Evolutionary conservation across 1,140 invertebrate species (phyloP).

Genomic region (Hesperophylax magnus): DNA sequence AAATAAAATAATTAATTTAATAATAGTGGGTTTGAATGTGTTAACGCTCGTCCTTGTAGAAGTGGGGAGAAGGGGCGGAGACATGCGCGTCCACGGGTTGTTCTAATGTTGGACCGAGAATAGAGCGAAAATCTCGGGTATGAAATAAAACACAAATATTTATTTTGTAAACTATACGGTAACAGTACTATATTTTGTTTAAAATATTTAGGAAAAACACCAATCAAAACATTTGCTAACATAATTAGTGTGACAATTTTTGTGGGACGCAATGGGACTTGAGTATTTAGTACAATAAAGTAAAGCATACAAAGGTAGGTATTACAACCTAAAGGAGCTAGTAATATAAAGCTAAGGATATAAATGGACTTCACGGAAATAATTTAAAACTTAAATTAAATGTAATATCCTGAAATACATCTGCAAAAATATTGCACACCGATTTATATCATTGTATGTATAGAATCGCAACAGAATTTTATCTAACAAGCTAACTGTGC

Average conservation of each 20-base stretch:
- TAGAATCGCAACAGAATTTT: not conserved
- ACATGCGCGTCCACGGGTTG: too few species aligned
- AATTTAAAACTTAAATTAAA: too few species aligned
- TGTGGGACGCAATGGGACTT: slow-evolving; percentile 58
- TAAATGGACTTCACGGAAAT: not conserved
- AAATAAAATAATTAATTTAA: too few species aligned
- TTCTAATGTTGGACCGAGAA: too few species aligned
- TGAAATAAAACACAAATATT: slow-evolving; percentile 48
- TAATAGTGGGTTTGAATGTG: too few species aligned
- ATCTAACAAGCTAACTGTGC: slow-evolving; percentile 32
- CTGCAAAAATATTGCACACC: too few species aligned
- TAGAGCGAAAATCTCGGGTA: not conserved
- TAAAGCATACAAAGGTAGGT: slow-evolving; percentile 30
- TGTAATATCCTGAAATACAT: too few species aligned
- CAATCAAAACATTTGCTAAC: slow-evolving; percentile 58
- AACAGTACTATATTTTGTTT: slow-evolving; percentile 59
- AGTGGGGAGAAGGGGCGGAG: too few species aligned
- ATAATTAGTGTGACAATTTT: slow-evolving; percentile 56
- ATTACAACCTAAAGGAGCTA: not conserved
- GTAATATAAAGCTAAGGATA: not conserved
- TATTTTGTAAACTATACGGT: slow-evolving; percentile 58
- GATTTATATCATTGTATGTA: too few species aligned
- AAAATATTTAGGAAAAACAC: slow-evolving; percentile 59
- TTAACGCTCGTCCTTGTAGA: too few species aligned
- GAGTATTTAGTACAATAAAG: slow-evolving; percentile 49